Base-by-base conservation (phyloP, 2,888 invertebrate genomes). In the Boloria euphrosyne region DNA sequence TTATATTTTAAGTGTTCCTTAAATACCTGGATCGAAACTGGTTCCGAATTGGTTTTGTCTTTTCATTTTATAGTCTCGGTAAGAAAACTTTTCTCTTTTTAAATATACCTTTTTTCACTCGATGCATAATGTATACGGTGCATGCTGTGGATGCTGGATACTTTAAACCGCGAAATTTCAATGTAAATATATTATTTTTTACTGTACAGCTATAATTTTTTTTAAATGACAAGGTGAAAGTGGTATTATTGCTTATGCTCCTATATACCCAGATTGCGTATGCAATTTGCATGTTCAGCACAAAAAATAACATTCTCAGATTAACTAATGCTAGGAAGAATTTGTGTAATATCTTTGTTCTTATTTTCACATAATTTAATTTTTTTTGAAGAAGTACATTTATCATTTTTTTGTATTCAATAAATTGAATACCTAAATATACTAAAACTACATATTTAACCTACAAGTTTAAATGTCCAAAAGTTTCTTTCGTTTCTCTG, bases 1-100 rank as follows among this genome's bases (percentile, higher is more conserved):
- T 65, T 67, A 63, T 58, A 64, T 69, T 63, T 70, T 70, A 62
- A 65, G 67, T 67, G 57, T 67, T 62, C 65, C 62, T 70, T 67
- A 67, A 70, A 70, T 70, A 70, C 65, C 59, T 65, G 62, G 65
- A 50, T 47, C 49, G 51, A 53, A 65, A 70, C 70, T 50, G 68
- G 68, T 69, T 69, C 65, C 17, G 18, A 47, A 52, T 59, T 61
- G 50, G 47, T 31, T 60, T 62, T 60, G 54, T 55, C 57, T 51
- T 60, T 66, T 66, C 52, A 43, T 66, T 69, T 69, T 59, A 54
- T 55, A 57, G 44, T 57, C 57, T 66, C 44, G 57, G 27, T 59
- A 54, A 51, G 47, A 62, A 58, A 17, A 52, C 52, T 55, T 68
- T 65, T 63, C 50, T 61, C 60, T 68, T 63, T 68, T 53, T 49